Conservation (phyloP, 1,140 invertebrate genomes). For the Scaptomyza pallida region DNA sequence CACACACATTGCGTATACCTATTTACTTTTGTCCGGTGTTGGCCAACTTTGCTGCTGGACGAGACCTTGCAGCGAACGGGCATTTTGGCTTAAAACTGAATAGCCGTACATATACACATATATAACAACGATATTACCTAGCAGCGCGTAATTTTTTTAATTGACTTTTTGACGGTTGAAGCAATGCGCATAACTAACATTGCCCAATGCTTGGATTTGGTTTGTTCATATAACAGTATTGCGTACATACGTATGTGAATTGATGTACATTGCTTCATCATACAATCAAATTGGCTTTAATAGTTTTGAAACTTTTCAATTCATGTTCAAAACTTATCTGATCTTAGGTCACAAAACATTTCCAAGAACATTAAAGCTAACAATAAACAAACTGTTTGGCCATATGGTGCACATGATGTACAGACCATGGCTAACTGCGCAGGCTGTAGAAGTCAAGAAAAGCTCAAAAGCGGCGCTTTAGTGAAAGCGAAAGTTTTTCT, state of each 20-base stretch:
- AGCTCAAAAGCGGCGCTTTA: slow-evolving; percentile 35
- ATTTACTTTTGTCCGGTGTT: slow-evolving; percentile 50
- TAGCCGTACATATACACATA: background rate
- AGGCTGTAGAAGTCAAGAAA: slow-evolving; percentile 22
- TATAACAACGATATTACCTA: slow-evolving; percentile 13
- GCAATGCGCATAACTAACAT: slow-evolving; percentile 17
- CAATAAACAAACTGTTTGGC: background rate
- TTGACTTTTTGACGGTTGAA: slow-evolving; percentile 30
- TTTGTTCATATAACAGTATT: background rate
- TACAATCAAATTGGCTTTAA: background rate
- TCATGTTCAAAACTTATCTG: too few species aligned
- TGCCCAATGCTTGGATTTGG: slow-evolving; percentile 11
- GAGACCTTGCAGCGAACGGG: slow-evolving; percentile 63
- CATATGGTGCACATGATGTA: background rate
- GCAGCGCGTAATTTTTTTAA: slow-evolving; percentile 43
- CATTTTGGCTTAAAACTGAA: slow-evolving; percentile 45
- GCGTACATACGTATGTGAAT: background rate
- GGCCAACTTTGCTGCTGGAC: slow-evolving; percentile 60
- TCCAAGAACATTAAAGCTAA: background rate
- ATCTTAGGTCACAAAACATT: background rate
- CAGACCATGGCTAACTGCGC: background rate
- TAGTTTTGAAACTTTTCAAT: background rate
- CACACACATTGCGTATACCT: slow-evolving; percentile 38
- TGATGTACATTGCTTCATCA: background rate
- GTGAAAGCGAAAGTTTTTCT: slow-evolving; percentile 82